Evolutionary conservation across 2,797 vertebrate genomes (phyloP), one percentile per base, ranked within the genome.

Genomic region (Hafferia zeledoni): DNA sequence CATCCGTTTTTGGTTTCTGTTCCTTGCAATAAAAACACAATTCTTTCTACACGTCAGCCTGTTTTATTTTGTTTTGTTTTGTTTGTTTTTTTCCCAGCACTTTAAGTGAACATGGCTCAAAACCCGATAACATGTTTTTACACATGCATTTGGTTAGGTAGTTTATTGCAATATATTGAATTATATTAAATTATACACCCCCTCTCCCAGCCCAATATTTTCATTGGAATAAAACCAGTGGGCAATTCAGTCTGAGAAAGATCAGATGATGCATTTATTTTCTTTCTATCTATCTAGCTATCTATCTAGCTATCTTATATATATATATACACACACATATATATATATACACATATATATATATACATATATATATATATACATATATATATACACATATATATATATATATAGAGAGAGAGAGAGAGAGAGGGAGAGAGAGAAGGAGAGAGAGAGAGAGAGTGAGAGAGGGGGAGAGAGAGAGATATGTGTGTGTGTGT

Each of bases 61-160:
- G 27, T 3, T 87, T 52, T 56, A 7, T 31, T 87, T 69, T 55
- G 6, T 23, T 80, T 17, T n/a, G 5, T 28, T 83, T 74, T 49
- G 14, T 39, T 14, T 39, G 60, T 80, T 52, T 20, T 41, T 41
- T 41, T 20, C 37, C 33, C 31, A 89, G 20, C 9, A 11, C 39
- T 92, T 75, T 6, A 84, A 47, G 25, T 10, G 43, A 87, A 63
- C 2, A 11, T 27, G n/a, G 3, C 11, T 77, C 74, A 37, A 91
- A 70, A 55, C 28, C 27, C n/a, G n/a, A 2, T 0, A 49, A 24
- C 9, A 3, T 17, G 8, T 6, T 76, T 83, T 28, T 33, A 24
- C 30, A 71, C 0, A 0, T 50, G 3, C 5, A 1, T 64, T 83
- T 27, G 30, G 3, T 52, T 56, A 46, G 46, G 55, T 3, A 59